phyloP scores from a whole-genome alignment of 2,113 vertebrate species.

The Alouatta palliata region DNA sequence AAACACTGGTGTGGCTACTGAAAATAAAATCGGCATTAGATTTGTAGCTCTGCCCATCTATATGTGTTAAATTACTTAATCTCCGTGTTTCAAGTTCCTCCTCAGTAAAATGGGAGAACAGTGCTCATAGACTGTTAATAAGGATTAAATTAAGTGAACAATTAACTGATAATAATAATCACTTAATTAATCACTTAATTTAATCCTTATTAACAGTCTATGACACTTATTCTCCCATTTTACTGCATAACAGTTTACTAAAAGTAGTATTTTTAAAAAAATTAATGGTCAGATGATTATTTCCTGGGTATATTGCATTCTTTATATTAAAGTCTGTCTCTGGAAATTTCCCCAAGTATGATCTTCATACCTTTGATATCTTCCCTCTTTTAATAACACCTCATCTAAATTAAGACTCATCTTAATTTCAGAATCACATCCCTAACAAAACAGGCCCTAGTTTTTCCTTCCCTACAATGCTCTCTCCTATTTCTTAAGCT shows the following conservation, averaged over 20 bases:
- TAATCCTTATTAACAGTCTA: too few relatives aligned
- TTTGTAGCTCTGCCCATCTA: not conserved
- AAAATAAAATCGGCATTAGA: not conserved
- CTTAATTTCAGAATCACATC: not conserved
- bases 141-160: not conserved
- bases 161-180: not conserved
- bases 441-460: not conserved
- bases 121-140: not conserved
- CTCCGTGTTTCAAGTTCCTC: conserved; percentile 2
- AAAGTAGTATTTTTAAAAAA: not conserved
- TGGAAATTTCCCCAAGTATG: not conserved
- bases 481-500: not conserved
- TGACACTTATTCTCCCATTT: too few relatives aligned
- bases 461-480: not conserved
- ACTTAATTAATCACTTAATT: too few relatives aligned
- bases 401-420: not conserved
- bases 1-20: not conserved
- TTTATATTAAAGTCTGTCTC: not conserved
- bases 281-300: not conserved
- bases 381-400: not conserved
- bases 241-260: too few relatives aligned
- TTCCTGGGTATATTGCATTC: not conserved
- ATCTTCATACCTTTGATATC: not conserved
- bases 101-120: not conserved
- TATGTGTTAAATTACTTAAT: not conserved